These are phyloP conservation scores for Xenus cinereus DNA, from an alignment of 2,113 vertebrate genomes.

Conservation along the genomic window DNA sequence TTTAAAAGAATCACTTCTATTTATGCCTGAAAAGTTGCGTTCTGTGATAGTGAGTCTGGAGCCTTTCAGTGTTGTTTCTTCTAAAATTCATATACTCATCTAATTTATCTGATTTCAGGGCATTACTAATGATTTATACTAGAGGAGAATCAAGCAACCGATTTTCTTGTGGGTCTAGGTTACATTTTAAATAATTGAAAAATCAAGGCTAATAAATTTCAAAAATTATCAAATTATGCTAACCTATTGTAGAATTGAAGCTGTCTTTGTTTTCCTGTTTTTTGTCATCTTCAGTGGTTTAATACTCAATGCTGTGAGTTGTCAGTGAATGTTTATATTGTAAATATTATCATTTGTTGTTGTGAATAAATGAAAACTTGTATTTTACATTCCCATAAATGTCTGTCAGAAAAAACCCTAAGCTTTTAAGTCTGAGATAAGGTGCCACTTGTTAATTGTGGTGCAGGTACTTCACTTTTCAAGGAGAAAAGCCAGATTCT, in stretches of 20 bases:
- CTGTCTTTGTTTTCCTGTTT: background rate
- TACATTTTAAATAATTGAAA: background rate
- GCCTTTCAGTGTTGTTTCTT: background rate
- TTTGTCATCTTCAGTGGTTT: background rate
- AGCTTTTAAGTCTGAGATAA: background rate
- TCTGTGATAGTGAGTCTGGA: background rate
- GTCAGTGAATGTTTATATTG: background rate
- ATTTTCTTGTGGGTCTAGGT: background rate
- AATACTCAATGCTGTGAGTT: background rate
- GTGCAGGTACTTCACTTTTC: background rate
- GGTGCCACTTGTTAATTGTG: background rate
- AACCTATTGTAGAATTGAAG: background rate
- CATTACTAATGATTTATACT: background rate
- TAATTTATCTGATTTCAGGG: background rate
- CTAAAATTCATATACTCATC: background rate
- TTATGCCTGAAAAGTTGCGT: background rate
- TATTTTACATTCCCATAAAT: background rate
- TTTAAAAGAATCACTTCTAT: background rate
- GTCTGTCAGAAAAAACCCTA: background rate
- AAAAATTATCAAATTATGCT: background rate
- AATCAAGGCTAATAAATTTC: background rate
- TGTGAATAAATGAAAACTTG: background rate
- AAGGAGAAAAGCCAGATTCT: background rate
- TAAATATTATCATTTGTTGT: background rate
- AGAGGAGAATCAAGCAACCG: background rate